These are phyloP conservation scores for Tetanocera ferruginea DNA, from an alignment of 2,888 invertebrate species.

Conservation along the genomic window DNA sequence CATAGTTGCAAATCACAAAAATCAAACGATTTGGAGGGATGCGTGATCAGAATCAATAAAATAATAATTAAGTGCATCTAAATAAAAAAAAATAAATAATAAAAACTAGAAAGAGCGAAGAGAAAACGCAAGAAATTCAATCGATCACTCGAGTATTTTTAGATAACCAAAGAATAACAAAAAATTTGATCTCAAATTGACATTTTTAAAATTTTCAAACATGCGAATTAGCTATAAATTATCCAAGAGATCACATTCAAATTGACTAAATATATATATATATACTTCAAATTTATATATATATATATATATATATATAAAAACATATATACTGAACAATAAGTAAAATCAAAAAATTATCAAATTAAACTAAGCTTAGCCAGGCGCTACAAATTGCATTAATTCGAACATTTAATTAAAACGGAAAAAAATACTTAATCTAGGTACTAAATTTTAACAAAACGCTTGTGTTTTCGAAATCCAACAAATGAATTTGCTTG, in stretches of 20 bases:
- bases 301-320: too few relatives aligned
- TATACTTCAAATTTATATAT: slow-evolving; percentile 40
- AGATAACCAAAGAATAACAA: slow-evolving; percentile 27
- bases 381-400: too few relatives aligned
- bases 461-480: too few relatives aligned
- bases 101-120: slow-evolving; percentile 34
- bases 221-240: slow-evolving; percentile 42
- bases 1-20: slow-evolving; percentile 47
- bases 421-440: too few relatives aligned
- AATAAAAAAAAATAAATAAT: slow-evolving; percentile 41
- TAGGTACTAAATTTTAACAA: too few relatives aligned
- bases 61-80: slow-evolving; percentile 36
- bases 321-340: slow-evolving; percentile 29
- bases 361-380: too few relatives aligned
- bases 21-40: slow-evolving; percentile 68
- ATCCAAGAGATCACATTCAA: slow-evolving; percentile 43
- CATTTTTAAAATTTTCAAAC: not conserved
- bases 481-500: too few relatives aligned
- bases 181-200: not conserved
- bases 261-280: slow-evolving; percentile 25
- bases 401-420: too few relatives aligned
- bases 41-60: slow-evolving; percentile 61
- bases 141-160: slow-evolving; percentile 44
- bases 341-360: slow-evolving; percentile 41
- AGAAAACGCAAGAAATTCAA: slow-evolving; percentile 43